Percentiles rank a stretch among this genome's conserved stretches.
These are phyloP conservation scores for Polia nebulosa DNA, from an alignment of 2,888 invertebrate genomes.

Conservation along the genomic window DNA sequence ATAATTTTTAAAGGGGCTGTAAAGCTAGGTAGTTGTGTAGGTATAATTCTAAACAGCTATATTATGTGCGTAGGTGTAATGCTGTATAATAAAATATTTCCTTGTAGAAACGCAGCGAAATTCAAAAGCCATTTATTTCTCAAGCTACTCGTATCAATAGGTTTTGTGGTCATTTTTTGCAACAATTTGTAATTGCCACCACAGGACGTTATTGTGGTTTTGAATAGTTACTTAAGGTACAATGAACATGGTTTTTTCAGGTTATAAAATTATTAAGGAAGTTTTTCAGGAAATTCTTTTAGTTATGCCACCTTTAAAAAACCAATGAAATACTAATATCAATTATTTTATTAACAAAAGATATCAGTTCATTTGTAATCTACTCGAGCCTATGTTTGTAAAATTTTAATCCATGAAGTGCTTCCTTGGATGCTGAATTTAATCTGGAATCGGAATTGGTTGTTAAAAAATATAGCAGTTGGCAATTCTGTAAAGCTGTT, in stretches of 20 bases:
- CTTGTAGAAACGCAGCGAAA: not conserved
- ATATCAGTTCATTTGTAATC: not conserved
- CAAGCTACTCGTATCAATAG: not conserved
- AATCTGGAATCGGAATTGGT: constrained; percentile 1
- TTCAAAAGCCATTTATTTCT: not conserved
- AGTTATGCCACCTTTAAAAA: not conserved
- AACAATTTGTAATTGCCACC: not conserved
- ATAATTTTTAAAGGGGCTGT: too few relatives aligned
- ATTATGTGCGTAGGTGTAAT: too few relatives aligned
- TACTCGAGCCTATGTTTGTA: not conserved
- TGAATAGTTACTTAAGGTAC: not conserved
- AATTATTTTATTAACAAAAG: not conserved
- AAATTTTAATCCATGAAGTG: not conserved
- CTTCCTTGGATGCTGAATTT: not conserved
- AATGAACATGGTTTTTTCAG: not conserved
- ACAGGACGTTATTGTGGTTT: constrained; percentile 6
- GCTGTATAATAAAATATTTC: too few relatives aligned
- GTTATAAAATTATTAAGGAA: not conserved
- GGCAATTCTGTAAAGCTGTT: not conserved
- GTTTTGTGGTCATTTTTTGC: constrained; percentile 9
- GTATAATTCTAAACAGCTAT: too few relatives aligned
- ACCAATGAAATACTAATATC: not conserved
- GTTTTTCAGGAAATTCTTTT: not conserved
- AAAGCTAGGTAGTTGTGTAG: too few relatives aligned
- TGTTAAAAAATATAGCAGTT: not conserved